Conservation (phyloP, 2,888 invertebrate species). For the Spodoptera picta region DNA sequence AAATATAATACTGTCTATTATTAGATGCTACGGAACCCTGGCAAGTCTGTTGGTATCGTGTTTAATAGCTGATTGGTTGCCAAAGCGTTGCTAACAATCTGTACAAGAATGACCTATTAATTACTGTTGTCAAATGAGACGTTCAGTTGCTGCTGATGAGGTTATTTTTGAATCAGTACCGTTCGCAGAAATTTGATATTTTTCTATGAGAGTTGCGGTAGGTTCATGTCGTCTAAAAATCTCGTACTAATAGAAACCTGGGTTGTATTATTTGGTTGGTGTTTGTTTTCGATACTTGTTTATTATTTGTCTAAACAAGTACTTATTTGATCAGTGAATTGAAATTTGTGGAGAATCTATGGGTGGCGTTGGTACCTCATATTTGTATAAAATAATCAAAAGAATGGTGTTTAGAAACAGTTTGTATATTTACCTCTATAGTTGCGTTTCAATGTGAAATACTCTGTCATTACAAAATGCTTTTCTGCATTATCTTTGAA, state of each 20-base stretch:
- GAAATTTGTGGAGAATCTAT: no score
- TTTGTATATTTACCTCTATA: no score
- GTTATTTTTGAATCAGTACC: constrained; percentile 32
- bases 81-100: constrained; percentile 61
- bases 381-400: no score
- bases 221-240: background rate
- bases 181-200: constrained; percentile 27
- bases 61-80: constrained; percentile 65
- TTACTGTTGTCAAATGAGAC: constrained; percentile 46
- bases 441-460: no score
- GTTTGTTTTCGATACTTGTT: background rate
- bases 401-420: no score
- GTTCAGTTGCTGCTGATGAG: constrained; percentile 33
- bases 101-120: constrained; percentile 52
- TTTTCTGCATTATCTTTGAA: no score
- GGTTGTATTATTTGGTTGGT: background rate
- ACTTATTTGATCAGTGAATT: no score
- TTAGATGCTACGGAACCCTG: constrained; percentile 60
- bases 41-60: constrained; percentile 56
- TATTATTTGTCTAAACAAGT: no score
- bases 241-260: no score
- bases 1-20: constrained; percentile 63
- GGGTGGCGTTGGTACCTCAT: no score
- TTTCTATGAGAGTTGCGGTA: constrained; percentile 2
- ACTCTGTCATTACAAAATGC: no score